Evolutionary conservation across 2,113 vertebrate species (phyloP).

Genomic region (Petroica traversi): DNA sequence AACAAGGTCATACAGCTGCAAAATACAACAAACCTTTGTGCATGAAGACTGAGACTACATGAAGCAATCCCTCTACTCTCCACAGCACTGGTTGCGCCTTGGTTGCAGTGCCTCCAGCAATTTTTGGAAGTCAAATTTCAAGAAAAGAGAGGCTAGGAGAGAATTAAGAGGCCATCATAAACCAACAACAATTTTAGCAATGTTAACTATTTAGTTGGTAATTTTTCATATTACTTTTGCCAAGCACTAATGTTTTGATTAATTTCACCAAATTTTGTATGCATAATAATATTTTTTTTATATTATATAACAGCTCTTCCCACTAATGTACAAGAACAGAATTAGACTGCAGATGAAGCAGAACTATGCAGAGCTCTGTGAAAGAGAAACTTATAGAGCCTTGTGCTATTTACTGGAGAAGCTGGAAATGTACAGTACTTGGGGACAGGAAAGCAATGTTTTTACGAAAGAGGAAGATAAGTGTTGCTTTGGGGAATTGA

Average conservation of each 20-base stretch:
- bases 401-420: background rate
- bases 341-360: background rate
- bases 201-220: background rate
- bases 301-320: background rate
- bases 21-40: accelerated
- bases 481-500: background rate
- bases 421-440: background rate
- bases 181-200: background rate
- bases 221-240: background rate
- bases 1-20: background rate
- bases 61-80: background rate
- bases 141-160: background rate
- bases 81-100: accelerated
- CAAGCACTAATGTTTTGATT: background rate
- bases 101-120: background rate
- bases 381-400: background rate
- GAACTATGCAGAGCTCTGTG: background rate
- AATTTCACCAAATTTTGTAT: background rate
- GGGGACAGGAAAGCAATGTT: background rate
- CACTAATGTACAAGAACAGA: background rate
- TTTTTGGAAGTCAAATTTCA: background rate
- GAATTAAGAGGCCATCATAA: background rate
- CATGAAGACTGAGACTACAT: background rate
- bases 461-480: background rate
- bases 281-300: background rate